Evolutionary conservation across 1,140 invertebrate genomes (phyloP).

Genomic region (Dolichoris vasculosae): DNA sequence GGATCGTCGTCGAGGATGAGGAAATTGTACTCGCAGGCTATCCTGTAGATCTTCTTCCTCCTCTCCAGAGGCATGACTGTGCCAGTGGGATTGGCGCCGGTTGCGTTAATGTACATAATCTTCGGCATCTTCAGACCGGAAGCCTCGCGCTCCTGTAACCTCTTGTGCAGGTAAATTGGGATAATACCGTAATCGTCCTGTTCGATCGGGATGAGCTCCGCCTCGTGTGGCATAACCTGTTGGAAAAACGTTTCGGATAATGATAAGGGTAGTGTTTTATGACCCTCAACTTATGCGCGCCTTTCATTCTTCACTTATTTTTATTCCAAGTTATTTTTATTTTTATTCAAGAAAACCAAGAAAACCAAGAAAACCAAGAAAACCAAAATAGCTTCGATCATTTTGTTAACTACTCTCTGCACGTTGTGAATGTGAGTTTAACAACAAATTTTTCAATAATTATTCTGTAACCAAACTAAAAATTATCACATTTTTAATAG

Average conservation of each 20-base stretch:
- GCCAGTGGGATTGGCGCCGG: constrained; percentile 82
- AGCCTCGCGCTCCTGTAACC: constrained; percentile 70
- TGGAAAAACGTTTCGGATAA: constrained; percentile 7
- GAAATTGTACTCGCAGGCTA: constrained; percentile 85
- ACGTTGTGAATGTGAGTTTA: too few species aligned
- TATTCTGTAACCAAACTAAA: too few species aligned
- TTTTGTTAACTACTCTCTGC: too few species aligned
- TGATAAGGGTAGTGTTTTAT: background rate
- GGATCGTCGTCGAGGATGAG: constrained; percentile 89
- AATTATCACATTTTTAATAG: too few species aligned
- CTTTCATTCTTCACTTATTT: background rate
- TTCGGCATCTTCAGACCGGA: constrained; percentile 78
- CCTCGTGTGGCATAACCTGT: constrained; percentile 75
- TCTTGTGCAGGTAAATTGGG: constrained; percentile 70
- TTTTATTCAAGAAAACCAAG: too few species aligned
- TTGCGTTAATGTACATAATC: constrained; percentile 78
- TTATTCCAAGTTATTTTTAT: too few species aligned
- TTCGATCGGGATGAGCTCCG: constrained; percentile 73
- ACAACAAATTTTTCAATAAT: too few species aligned
- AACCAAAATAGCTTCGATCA: too few species aligned
- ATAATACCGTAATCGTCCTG: constrained; percentile 75
- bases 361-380: too few species aligned
- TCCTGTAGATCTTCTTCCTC: constrained; percentile 82
- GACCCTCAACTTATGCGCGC: too few species aligned
- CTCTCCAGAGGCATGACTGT: constrained; percentile 79